Evolutionary conservation across 2,888 invertebrate species (phyloP).

Genomic region (Tetragonula carbonaria): DNA sequence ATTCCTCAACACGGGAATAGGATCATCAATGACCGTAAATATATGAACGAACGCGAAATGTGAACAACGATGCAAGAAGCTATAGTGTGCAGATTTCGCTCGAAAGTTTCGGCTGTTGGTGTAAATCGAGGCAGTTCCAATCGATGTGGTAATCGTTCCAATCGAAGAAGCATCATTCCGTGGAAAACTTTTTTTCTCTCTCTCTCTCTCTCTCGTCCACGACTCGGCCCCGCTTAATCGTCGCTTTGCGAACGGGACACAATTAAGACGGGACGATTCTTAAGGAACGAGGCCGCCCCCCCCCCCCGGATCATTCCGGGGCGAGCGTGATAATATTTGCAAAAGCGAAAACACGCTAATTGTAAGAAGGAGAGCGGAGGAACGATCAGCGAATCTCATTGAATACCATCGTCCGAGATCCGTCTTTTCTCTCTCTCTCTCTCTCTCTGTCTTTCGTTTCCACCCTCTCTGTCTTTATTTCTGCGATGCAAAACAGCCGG

Average conservation of each 20-base stretch:
- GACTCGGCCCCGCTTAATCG: neutral
- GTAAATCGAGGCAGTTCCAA: neutral
- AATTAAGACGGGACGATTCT: slow-evolving; percentile 42
- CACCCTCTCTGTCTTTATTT: slow-evolving; percentile 2
- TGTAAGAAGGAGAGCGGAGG: slow-evolving; percentile 44
- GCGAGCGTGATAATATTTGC: slow-evolving; percentile 42
- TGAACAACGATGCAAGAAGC: neutral
- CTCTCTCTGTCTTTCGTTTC: neutral
- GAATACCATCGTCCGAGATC: neutral
- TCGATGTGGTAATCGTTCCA: neutral
- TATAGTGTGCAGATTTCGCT: neutral
- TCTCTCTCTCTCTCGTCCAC: neutral
- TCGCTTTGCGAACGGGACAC: slow-evolving; percentile 7
- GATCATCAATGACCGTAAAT: neutral
- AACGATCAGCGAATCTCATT: slow-evolving; percentile 38
- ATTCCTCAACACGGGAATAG: neutral
- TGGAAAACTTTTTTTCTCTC: neutral
- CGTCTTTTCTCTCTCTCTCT: neutral
- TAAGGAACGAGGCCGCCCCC: neutral
- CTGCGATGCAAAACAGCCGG: slow-evolving; percentile 62
- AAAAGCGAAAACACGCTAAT: slow-evolving; percentile 57
- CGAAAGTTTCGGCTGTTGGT: neutral
- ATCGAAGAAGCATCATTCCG: slow-evolving; percentile 2
- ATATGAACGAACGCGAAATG: neutral
- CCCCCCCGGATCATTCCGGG: slow-evolving; percentile 21